These are phyloP conservation scores for Gryllus longicercus DNA, from an alignment of 2,888 invertebrate species.

Conservation along the genomic window DNA sequence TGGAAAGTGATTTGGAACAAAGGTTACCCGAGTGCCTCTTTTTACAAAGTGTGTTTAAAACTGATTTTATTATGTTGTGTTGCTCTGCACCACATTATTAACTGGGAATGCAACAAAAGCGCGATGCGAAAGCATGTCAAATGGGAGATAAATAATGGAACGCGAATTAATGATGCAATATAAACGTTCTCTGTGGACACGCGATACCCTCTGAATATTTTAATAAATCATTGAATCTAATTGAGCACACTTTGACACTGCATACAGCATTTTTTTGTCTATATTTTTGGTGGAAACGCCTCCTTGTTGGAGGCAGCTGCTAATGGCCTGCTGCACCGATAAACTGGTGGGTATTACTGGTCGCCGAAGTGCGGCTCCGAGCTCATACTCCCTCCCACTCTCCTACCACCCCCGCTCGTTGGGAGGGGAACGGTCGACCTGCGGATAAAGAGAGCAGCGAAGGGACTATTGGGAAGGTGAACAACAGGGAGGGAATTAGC, in stretches of 20 bases:
- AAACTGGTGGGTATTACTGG: neutral
- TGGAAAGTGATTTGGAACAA: no score
- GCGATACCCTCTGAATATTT: neutral
- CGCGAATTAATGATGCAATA: neutral
- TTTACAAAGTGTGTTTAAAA: neutral
- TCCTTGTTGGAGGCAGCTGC: neutral
- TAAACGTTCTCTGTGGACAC: slow-evolving; percentile 9
- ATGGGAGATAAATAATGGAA: slow-evolving; percentile 1
- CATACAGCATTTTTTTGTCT: neutral
- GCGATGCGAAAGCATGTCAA: neutral
- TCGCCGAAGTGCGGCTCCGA: neutral
- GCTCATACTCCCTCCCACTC: neutral
- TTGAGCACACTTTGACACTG: neutral
- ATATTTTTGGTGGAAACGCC: neutral
- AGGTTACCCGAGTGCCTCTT: no score
- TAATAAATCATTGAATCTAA: slow-evolving; percentile 6
- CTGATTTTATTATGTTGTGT: neutral
- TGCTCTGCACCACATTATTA: neutral
- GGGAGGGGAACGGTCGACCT: neutral
- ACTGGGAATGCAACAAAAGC: neutral
- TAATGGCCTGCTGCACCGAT: neutral
- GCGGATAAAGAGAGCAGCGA: no score
- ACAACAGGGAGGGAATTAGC: no score
- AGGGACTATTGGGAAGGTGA: no score
- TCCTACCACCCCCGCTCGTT: neutral